These are phyloP conservation scores for Chrysochloris asiatica DNA, from an alignment of 2,113 vertebrate species.

Conservation along the genomic window DNA sequence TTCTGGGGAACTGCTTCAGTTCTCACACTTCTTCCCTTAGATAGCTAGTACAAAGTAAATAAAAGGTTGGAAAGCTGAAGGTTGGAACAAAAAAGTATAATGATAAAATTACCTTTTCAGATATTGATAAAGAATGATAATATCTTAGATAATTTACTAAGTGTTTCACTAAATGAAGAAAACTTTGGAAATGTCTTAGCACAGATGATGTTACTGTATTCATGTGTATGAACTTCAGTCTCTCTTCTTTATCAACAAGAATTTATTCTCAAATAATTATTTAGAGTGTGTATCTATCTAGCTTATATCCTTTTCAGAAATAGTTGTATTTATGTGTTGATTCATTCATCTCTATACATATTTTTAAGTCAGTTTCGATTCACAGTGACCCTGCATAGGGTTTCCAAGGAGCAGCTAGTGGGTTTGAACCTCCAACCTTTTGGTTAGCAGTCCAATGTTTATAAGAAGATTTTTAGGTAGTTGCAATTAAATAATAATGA, in stretches of 20 bases:
- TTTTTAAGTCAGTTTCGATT: no score
- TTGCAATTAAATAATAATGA: neutral
- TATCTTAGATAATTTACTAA: neutral
- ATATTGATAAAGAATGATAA: neutral
- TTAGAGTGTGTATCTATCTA: neutral
- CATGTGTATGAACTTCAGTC: neutral
- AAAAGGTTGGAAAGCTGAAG: neutral
- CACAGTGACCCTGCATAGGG: no score
- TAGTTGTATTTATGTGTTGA: neutral
- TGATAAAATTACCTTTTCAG: neutral
- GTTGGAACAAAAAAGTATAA: neutral
- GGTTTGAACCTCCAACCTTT: no score
- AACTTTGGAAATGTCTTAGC: neutral
- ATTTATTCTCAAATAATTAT: neutral
- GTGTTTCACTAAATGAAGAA: neutral
- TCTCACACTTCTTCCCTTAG: neutral
- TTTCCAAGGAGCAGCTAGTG: no score
- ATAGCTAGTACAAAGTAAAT: neutral
- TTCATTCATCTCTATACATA: neutral
- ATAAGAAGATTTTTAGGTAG: neutral
- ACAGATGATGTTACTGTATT: neutral
- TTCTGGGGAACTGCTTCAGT: neutral
- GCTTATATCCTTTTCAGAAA: neutral
- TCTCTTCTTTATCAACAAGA: neutral
- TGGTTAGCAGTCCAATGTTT: neutral